These are phyloP conservation scores for Drosophila pectinifera DNA, from an alignment of 1,140 invertebrate genomes.

Conservation along the genomic window DNA sequence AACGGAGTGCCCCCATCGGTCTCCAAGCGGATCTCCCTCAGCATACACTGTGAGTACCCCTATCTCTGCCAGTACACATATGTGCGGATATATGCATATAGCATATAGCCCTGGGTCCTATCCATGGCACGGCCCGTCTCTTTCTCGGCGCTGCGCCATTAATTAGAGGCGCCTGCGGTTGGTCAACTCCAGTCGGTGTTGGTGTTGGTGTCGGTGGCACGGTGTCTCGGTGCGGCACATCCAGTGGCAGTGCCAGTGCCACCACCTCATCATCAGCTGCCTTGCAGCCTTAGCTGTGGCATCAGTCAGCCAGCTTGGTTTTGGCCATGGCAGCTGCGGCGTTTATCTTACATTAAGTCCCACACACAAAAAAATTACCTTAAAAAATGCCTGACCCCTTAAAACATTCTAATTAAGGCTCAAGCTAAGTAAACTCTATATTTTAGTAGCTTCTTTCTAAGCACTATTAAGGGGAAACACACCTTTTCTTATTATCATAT, in stretches of 20 bases:
- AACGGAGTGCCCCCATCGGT: slow-evolving; percentile 92
- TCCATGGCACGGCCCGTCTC: slow-evolving; percentile 4
- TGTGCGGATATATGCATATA: neutral
- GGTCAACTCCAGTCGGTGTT: slow-evolving; percentile 54
- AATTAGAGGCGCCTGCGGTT: slow-evolving; percentile 72
- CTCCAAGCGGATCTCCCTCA: slow-evolving; percentile 92
- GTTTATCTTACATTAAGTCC: slow-evolving; percentile 72
- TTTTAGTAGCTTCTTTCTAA: too few species aligned
- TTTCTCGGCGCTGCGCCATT: slow-evolving; percentile 49
- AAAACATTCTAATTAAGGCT: neutral
- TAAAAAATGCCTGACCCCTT: neutral
- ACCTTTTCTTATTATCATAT: too few species aligned
- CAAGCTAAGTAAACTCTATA: too few species aligned
- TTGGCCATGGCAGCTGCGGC: slow-evolving; percentile 46
- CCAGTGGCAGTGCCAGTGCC: neutral
- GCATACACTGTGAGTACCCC: slow-evolving; percentile 92
- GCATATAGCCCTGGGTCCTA: neutral
- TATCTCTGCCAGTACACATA: too few species aligned
- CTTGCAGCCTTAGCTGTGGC: slow-evolving; percentile 8
- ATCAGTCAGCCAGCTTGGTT: slow-evolving; percentile 44
- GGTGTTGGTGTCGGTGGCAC: slow-evolving; percentile 15
- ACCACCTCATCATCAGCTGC: slow-evolving; percentile 10
- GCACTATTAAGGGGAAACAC: too few species aligned
- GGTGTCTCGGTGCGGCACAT: too few species aligned
- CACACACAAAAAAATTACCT: neutral